A percentile compares a stretch with the other conserved stretches of the same genome.
Conservation (phyloP, 2,113 vertebrate genomes). For the Chaetodon auriga region DNA sequence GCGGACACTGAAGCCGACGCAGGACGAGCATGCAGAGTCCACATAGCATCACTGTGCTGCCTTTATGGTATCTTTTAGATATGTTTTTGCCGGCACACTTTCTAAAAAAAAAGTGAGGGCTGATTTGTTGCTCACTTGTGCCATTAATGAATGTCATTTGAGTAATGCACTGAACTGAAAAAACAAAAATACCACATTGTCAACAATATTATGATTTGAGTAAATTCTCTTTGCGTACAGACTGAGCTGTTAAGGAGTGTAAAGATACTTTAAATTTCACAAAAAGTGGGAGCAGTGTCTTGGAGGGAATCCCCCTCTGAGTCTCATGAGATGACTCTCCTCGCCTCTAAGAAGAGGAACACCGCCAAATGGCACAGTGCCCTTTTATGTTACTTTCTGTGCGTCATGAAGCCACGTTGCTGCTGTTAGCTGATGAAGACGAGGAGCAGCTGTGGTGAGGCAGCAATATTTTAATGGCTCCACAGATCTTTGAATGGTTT, state of each 20-base stretch:
- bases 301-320: slow-evolving; percentile 30
- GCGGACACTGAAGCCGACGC: slow-evolving; percentile 8
- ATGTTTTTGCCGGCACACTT: neutral
- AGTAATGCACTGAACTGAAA: neutral
- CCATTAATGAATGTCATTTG: slow-evolving; percentile 7
- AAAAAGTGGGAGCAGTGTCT: slow-evolving; percentile 26
- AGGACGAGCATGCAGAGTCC: neutral
- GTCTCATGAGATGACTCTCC: slow-evolving; percentile 56
- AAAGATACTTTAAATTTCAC: slow-evolving; percentile 39
- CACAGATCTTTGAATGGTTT: slow-evolving; percentile 61
- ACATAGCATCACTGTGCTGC: neutral
- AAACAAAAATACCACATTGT: neutral
- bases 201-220: slow-evolving; percentile 23
- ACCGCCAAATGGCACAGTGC: slow-evolving; percentile 74
- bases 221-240: slow-evolving; percentile 33
- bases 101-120: neutral
- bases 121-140: neutral
- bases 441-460: slow-evolving; percentile 53
- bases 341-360: slow-evolving; percentile 52
- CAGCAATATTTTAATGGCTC: slow-evolving; percentile 66
- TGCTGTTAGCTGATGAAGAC: slow-evolving; percentile 67
- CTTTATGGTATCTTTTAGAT: neutral
- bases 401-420: slow-evolving; percentile 20
- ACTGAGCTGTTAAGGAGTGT: slow-evolving; percentile 5
- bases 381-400: slow-evolving; percentile 62